These are phyloP conservation scores for Pterocles gutturalis DNA, from an alignment of 2,113 vertebrate species.

Conservation along the genomic window DNA sequence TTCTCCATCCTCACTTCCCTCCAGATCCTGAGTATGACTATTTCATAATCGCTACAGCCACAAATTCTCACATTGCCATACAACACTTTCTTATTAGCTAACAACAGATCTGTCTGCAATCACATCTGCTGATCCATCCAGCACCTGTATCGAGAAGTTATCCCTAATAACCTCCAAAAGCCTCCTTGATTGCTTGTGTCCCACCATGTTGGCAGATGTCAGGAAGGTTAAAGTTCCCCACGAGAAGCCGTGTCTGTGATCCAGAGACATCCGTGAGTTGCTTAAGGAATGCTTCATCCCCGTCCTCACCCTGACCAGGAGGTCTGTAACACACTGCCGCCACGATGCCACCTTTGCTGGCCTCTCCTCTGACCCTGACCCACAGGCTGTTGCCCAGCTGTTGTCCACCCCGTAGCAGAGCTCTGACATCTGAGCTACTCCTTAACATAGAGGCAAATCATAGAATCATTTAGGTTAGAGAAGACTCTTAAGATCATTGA, in stretches of 20 bases:
- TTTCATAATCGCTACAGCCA: not conserved
- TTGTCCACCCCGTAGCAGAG: too few species aligned
- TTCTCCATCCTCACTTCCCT: not conserved
- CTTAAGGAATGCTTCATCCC: not conserved
- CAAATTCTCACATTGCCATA: not conserved
- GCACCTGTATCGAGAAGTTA: not conserved
- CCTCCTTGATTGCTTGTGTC: not conserved
- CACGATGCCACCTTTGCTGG: not conserved
- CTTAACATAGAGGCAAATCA: too few species aligned
- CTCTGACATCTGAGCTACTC: too few species aligned
- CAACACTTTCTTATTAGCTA: too few species aligned
- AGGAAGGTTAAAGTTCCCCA: not conserved
- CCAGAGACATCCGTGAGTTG: not conserved
- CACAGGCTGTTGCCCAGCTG: too few species aligned
- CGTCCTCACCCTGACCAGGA: not conserved
- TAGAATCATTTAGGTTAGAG: too few species aligned
- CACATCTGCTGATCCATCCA: not conserved
- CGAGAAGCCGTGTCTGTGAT: not conserved
- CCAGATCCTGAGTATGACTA: not conserved
- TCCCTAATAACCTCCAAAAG: not conserved
- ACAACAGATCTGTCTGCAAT: not conserved
- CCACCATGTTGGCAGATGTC: not conserved
- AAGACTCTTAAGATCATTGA: too few species aligned
- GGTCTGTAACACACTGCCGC: not conserved
- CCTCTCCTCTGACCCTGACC: too few species aligned